Base-by-base conservation (phyloP, 2,797 vertebrate species). In the Heteromormyrus szaboi region DNA sequence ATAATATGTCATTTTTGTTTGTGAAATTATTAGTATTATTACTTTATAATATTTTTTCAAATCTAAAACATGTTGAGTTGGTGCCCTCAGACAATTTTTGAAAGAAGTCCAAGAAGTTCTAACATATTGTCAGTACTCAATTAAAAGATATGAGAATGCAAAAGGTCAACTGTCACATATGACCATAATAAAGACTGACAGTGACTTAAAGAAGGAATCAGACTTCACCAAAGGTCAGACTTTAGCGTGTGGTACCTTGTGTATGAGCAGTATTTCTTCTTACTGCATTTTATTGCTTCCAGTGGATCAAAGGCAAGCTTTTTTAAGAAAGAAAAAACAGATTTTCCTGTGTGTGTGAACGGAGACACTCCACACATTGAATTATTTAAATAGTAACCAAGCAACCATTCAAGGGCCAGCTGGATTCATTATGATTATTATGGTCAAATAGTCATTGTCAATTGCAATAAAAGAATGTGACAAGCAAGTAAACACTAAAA, bases 401-500 rank as follows among this genome's bases (percentile, higher is more conserved):
- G 41, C 65, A 88, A 90, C 86, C 88, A 89, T 91, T 91, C 91
- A 72, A 88, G 56, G 88, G 59, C 72, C 54, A 87, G 89, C 88
- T 87, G 83, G 54, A 89, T 89, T 89, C 88, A 91, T 90, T 88
- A 81, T 88, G 92, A 91, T 91, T 92, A 89, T 86, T 79, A 37
- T 86, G 90, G 93, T 93, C 92, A 92, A 91, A 88, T 90, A 92
- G 88, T 90, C 89, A 83, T 86, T 91, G 90, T 92, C 92, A 88
- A 87, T n/a, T 33, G 90, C 90, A 91, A 92, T 81, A 90, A 84
- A 89, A 90, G 90, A 91, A 54, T 86, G 59, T 76, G 48, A 86
- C 48, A 48, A 92, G 93, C 93, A 86, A 91, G 92, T 91, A 89
- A 90, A 89, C 89, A 90, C 92, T 93, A 90, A 92, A 93, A 92